Percentiles rank a stretch among this genome's conserved stretches.
Conservation (phyloP, 2,888 invertebrate species). For the Cylloceria caligata region DNA sequence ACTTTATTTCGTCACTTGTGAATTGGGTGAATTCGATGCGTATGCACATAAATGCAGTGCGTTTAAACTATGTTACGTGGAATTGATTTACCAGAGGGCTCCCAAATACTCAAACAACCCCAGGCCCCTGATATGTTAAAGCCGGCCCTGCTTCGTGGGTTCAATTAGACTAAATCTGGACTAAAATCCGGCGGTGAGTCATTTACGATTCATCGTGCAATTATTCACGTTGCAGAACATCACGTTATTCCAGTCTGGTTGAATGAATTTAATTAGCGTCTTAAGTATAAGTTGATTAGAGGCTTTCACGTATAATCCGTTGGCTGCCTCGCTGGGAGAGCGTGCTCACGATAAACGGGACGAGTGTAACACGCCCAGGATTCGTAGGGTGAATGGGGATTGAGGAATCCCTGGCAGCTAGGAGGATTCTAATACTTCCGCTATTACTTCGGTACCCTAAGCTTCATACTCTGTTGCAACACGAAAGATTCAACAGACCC, state of each 20-base stretch:
- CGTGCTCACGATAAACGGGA: conserved; percentile 68
- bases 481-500: conserved; percentile 28
- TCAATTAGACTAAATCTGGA: conserved; percentile 19
- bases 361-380: conserved; percentile 68
- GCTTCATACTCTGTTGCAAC: conserved; percentile 29
- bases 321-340: conserved; percentile 38
- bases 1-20: too few relatives aligned
- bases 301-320: conserved; percentile 59
- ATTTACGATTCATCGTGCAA: conserved; percentile 57
- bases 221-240: conserved; percentile 44
- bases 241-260: conserved; percentile 63
- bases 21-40: too few relatives aligned
- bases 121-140: too few relatives aligned
- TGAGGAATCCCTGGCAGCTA: conserved; percentile 54
- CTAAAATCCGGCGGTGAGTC: conserved; percentile 50
- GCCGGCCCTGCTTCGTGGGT: conserved; percentile 55
- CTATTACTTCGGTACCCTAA: conserved; percentile 46
- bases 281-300: conserved; percentile 73
- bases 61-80: too few relatives aligned
- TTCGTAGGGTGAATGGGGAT: conserved; percentile 57
- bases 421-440: conserved; percentile 61
- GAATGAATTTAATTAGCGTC: conserved; percentile 72
- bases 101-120: too few relatives aligned
- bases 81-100: too few relatives aligned
- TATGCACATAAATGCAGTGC: too few relatives aligned